Conservation (phyloP, 2,797 vertebrate species). For the Thalassophryne amazonica region DNA sequence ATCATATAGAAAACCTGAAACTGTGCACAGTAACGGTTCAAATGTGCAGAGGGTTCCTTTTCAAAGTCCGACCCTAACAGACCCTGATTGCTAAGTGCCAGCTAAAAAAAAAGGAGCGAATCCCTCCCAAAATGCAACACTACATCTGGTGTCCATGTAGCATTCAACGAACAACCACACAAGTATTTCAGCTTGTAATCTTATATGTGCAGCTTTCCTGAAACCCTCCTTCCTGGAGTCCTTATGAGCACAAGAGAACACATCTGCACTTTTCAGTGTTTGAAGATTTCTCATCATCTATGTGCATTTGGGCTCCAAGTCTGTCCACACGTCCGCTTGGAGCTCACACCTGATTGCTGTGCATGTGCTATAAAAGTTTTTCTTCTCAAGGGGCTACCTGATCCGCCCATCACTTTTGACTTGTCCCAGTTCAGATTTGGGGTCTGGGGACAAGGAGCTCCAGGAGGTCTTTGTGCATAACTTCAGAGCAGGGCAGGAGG, state of each 20-base stretch:
- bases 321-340: constrained; percentile 16
- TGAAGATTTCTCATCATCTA: constrained; percentile 22
- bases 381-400: constrained; percentile 84
- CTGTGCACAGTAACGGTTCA: constrained; percentile 10
- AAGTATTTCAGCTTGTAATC: constrained; percentile 18
- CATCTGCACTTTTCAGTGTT: constrained; percentile 12
- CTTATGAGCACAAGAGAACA: constrained; percentile 4
- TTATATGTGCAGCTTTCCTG: constrained; percentile 72
- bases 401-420: constrained; percentile 89
- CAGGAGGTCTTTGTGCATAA: constrained; percentile 88
- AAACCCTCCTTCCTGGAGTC: constrained; percentile 11
- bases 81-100: constrained; percentile 10
- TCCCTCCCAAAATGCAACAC: neutral
- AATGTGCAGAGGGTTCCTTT: constrained; percentile 7
- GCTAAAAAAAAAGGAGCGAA: constrained; percentile 15
- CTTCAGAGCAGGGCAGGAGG: constrained; percentile 80
- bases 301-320: constrained; percentile 34
- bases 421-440: constrained; percentile 92
- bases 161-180: constrained; percentile 33
- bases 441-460: constrained; percentile 95
- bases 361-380: neutral
- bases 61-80: constrained; percentile 1
- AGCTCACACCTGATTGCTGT: constrained; percentile 4
- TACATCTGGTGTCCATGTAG: constrained; percentile 16
- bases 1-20: constrained; percentile 18